Evolutionary conservation across 2,797 vertebrate species (phyloP).

Genomic region (Geotrypetes seraphini): DNA sequence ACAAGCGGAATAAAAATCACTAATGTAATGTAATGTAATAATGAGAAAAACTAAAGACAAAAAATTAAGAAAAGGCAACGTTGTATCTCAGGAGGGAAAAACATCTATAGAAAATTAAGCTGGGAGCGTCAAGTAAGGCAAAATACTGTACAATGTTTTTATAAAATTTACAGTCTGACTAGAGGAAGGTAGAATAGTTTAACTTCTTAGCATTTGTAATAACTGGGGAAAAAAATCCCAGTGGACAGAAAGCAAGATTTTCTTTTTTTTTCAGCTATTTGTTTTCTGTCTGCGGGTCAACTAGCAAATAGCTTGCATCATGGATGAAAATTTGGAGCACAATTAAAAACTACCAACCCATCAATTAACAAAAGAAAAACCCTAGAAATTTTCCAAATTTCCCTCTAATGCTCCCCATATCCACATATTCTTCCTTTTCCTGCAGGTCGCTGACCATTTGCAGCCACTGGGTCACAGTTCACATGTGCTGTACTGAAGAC

Average conservation of each 20-base stretch:
- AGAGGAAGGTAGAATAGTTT: conserved; percentile 27
- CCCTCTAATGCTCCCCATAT: too few relatives aligned
- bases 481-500: too few relatives aligned
- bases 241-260: conserved; percentile 2
- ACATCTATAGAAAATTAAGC: conserved; percentile 32
- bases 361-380: conserved; percentile 10
- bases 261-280: neutral
- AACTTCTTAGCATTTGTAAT: conserved; percentile 2
- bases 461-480: too few relatives aligned
- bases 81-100: too few relatives aligned
- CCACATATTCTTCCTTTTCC: too few relatives aligned
- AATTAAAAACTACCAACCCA: conserved; percentile 9
- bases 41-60: too few relatives aligned
- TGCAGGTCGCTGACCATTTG: too few relatives aligned
- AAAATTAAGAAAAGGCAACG: conserved; percentile 15
- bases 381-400: conserved; percentile 24
- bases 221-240: conserved; percentile 11
- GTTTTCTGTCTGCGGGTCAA: conserved; percentile 6
- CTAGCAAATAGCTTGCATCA: conserved; percentile 3
- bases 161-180: conserved; percentile 24
- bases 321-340: neutral
- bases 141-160: too few relatives aligned
- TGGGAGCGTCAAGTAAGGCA: conserved; percentile 36
- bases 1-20: too few relatives aligned
- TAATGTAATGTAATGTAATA: too few relatives aligned